Conservation (phyloP, 2,113 vertebrate genomes). For the Colius striatus region DNA sequence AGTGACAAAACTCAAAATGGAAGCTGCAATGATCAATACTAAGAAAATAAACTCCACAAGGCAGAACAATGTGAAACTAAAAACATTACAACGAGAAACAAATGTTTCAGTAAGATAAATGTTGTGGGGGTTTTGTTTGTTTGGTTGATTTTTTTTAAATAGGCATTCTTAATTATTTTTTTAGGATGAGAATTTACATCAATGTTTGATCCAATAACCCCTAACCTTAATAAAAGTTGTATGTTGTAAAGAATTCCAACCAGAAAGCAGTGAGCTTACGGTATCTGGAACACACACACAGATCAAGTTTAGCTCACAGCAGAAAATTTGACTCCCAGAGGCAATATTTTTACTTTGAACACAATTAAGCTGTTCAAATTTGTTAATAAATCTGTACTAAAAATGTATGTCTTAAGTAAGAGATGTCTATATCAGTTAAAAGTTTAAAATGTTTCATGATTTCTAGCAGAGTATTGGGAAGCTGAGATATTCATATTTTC, state of each 20-base stretch:
- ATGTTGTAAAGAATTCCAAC: slow-evolving; percentile 63
- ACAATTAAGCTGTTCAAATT: slow-evolving; percentile 61
- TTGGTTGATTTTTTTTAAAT: background rate
- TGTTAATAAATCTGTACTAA: slow-evolving; percentile 70
- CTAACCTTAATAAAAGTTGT: slow-evolving; percentile 68
- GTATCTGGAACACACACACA: slow-evolving; percentile 50
- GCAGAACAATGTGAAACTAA: slow-evolving; percentile 17
- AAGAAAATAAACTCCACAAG: background rate
- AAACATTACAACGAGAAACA: slow-evolving; percentile 50
- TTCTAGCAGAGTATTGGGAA: background rate
- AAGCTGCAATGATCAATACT: background rate
- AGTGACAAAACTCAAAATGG: background rate
- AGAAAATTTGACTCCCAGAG: slow-evolving; percentile 61
- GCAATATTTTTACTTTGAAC: slow-evolving; percentile 66
- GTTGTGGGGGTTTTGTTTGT: background rate
- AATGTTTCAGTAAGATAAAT: slow-evolving; percentile 58
- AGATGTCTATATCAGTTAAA: background rate
- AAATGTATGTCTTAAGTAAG: slow-evolving; percentile 20
- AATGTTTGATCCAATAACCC: slow-evolving; percentile 64
- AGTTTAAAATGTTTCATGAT: background rate
- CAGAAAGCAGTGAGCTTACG: slow-evolving; percentile 32
- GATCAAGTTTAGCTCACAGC: slow-evolving; percentile 52
- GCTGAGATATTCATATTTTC: background rate
- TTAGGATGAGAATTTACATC: slow-evolving; percentile 51
- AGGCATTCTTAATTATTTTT: slow-evolving; percentile 51